Evolutionary conservation across 1,140 invertebrate species (phyloP).

Genomic region (Sycophila sp.): DNA sequence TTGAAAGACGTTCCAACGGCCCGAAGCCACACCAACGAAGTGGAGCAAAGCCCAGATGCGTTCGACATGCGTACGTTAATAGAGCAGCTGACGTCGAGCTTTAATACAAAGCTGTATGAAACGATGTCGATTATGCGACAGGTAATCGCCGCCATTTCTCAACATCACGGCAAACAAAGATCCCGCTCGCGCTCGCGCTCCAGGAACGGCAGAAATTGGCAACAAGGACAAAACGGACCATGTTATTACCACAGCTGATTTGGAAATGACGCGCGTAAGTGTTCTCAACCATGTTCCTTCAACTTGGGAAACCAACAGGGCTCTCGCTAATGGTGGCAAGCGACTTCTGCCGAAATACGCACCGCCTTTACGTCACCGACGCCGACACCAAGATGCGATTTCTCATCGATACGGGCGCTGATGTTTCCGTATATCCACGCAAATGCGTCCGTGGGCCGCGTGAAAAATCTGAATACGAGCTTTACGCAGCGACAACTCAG

Average conservation of each 20-base stretch:
- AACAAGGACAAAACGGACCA: not conserved
- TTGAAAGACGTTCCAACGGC: not conserved
- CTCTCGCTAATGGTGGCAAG: constrained; percentile 37
- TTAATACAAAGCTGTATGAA: not conserved
- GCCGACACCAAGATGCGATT: constrained; percentile 13
- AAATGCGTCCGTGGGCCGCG: constrained; percentile 9
- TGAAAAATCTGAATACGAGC: constrained; percentile 33
- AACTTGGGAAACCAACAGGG: constrained; percentile 39
- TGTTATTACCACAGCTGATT: constrained; percentile 33
- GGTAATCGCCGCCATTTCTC: not conserved
- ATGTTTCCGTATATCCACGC: constrained; percentile 42
- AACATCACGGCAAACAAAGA: not conserved
- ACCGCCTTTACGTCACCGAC: constrained; percentile 42
- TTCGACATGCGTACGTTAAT: too few species aligned
- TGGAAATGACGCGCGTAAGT: constrained; percentile 31
- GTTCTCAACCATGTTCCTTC: constrained; percentile 10
- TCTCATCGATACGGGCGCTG: constrained; percentile 43
- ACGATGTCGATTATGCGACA: not conserved
- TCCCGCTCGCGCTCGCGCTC: not conserved
- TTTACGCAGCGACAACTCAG: constrained; percentile 40
- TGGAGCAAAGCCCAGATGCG: too few species aligned
- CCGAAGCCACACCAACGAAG: not conserved
- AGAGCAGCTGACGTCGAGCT: not conserved
- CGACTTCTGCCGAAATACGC: constrained; percentile 6
- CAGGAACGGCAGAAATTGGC: too few species aligned